A percentile compares a stretch with the other conserved stretches of the same genome.
phyloP scores from a whole-genome alignment of 2,888 invertebrate genomes.

The Trisateles emortualis region DNA sequence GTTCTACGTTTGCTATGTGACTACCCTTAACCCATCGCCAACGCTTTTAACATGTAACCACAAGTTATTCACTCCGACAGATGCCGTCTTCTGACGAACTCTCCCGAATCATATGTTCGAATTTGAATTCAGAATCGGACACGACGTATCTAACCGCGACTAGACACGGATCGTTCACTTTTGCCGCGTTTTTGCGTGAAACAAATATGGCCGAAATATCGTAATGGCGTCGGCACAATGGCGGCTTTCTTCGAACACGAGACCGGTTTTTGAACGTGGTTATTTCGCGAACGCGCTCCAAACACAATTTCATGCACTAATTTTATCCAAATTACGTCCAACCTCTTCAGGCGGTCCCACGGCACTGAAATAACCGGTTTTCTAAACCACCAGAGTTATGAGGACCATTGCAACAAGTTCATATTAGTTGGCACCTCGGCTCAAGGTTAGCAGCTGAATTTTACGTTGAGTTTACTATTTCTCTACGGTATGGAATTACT shows the following conservation, averaged over 20 bases:
- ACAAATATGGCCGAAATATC: constrained; percentile 82
- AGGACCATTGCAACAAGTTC: constrained; percentile 58
- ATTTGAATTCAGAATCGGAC: constrained; percentile 58
- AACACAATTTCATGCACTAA: constrained; percentile 63
- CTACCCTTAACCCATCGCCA: constrained; percentile 28
- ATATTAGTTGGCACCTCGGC: constrained; percentile 58
- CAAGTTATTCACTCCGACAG: constrained; percentile 48
- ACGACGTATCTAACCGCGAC: constrained; percentile 54
- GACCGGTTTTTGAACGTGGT: constrained; percentile 70
- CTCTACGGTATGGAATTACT: constrained; percentile 56
- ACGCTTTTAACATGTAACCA: constrained; percentile 44
- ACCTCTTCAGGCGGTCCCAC: constrained; percentile 71
- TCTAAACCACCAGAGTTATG: constrained; percentile 63
- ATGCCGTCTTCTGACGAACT: constrained; percentile 46
- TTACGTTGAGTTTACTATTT: constrained; percentile 66
- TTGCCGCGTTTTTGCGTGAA: constrained; percentile 74
- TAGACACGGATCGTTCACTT: constrained; percentile 62
- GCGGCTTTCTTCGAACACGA: constrained; percentile 67
- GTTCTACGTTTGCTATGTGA: constrained; percentile 14
- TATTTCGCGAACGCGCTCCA: constrained; percentile 68
- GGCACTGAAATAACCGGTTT: constrained; percentile 80
- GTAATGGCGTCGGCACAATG: constrained; percentile 73
- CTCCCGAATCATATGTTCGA: constrained; percentile 57
- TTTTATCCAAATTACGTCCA: constrained; percentile 73
- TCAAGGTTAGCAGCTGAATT: constrained; percentile 64